Base-by-base conservation (phyloP, 1,140 invertebrate species). In the Aplysia californica region DNA sequence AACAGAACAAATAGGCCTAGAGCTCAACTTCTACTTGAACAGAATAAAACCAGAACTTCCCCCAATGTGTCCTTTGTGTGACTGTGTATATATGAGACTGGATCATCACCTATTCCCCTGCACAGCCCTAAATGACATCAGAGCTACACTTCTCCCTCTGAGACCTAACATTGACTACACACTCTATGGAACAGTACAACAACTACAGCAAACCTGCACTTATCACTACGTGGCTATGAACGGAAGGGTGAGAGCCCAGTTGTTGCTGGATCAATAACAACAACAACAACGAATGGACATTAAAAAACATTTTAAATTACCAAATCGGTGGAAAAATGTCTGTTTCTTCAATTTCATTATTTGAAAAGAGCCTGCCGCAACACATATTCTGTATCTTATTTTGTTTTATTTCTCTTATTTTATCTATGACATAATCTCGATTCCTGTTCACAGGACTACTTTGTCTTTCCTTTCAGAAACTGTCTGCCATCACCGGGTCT, bases 401-500 rank as follows among this genome's bases (percentile, higher is more conserved):
- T 15, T 50, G 10, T 15, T 50, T 50, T 50, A 50, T 50, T 61
- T 18, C 26, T 61, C 18, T 18, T 61, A 61, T 61, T 29, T 61
- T 61, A 10, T 26, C 26, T 61, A 10, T 26, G 10, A 26, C 18
- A 61, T 61, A 61, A 61, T 61, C 26, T n/a, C 26, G 10, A 6
- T n/a, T 61, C 6, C 26, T 61, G 6, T 61, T 61, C 10, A 50
- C 10, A n/a, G 44, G 18, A 18, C 18, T 61, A 26, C 26, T 61
- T 61, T n/a, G 26, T 35, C 6, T 66, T 66, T 66, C 35, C 3
- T 72, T n/a, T n/a, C 31, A 95, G 92, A 93, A 93, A 91, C 91
- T 99, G 82, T 93, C 96, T 0, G 91, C 93, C 84, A 93, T 97
- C 44, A 98, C 97, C 21, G 98, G 98, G 0, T 98, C 96, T 0